Evolutionary conservation across 2,113 vertebrate species (phyloP).

Genomic region (Craseonycteris thonglongyai): DNA sequence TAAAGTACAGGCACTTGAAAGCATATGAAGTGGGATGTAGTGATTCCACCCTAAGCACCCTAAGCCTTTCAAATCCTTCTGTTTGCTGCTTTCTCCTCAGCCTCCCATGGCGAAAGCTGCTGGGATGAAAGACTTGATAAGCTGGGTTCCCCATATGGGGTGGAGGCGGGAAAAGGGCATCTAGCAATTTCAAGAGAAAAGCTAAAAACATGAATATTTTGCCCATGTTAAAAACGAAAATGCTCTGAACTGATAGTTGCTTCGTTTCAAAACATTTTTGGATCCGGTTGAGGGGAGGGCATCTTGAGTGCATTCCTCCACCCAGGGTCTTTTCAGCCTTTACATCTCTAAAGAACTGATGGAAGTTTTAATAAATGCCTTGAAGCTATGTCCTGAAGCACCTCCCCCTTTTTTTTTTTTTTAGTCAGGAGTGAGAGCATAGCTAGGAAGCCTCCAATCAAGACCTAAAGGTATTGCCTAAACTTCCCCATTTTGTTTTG

Average conservation of each 20-base stretch:
- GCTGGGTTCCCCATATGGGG: neutral
- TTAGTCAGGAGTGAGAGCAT: neutral
- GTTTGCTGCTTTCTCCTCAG: neutral
- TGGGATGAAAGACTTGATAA: neutral
- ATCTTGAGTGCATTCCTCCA: neutral
- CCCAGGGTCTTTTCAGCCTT: neutral
- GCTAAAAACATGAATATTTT: neutral
- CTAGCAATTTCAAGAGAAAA: neutral
- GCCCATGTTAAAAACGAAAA: neutral
- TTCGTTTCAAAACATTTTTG: neutral
- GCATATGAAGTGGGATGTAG: neutral
- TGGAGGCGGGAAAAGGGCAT: neutral
- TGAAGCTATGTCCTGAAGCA: constrained; percentile 31
- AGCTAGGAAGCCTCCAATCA: constrained; percentile 56
- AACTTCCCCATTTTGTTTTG: constrained; percentile 53
- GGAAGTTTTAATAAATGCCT: constrained; percentile 8
- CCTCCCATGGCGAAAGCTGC: neutral
- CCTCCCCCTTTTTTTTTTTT: neutral
- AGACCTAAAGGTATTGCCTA: constrained; percentile 51
- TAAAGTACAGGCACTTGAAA: neutral
- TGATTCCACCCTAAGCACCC: neutral
- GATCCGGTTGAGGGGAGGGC: neutral
- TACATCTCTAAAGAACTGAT: constrained; percentile 35
- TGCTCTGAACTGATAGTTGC: neutral
- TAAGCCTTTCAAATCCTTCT: neutral